phyloP scores from a whole-genome alignment of 1,140 invertebrate genomes.

The Ericerus pela region DNA sequence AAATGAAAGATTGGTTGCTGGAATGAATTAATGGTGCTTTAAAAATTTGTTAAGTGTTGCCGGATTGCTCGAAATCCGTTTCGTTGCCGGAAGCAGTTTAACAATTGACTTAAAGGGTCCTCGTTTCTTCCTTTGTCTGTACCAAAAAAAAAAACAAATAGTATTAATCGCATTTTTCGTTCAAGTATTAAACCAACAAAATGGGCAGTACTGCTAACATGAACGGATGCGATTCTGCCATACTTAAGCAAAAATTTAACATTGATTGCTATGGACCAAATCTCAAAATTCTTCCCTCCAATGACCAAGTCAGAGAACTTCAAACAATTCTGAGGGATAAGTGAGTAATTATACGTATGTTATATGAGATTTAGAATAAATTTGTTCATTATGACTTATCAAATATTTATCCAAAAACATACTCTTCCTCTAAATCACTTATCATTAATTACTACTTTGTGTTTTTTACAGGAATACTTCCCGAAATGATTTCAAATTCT shows the following conservation, averaged over 20 bases:
- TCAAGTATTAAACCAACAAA: not conserved
- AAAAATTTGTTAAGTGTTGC: no score
- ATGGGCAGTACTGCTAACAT: conserved; percentile 3
- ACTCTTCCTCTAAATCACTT: no score
- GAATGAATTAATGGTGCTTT: no score
- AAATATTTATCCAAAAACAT: no score
- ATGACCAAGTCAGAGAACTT: conserved; percentile 80
- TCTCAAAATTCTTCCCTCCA: conserved; percentile 63
- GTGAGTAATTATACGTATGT: conserved; percentile 39
- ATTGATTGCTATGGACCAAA: conserved; percentile 52
- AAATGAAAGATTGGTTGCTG: no score
- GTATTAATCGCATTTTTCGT: no score
- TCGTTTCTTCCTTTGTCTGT: no score
- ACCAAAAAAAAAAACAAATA: no score
- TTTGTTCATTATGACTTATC: not conserved
- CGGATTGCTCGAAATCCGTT: no score
- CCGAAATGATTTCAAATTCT: conserved; percentile 95
- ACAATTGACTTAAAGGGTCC: no score
- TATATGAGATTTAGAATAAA: not conserved
- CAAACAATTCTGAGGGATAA: conserved; percentile 90
- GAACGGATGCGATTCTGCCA: not conserved
- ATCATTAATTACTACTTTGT: not conserved
- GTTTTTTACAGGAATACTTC: conserved; percentile 60
- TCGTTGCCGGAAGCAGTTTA: no score
- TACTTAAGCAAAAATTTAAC: not conserved